These are phyloP conservation scores for Sternotherus odoratus DNA, from an alignment of 2,797 vertebrate species.

Conservation along the genomic window DNA sequence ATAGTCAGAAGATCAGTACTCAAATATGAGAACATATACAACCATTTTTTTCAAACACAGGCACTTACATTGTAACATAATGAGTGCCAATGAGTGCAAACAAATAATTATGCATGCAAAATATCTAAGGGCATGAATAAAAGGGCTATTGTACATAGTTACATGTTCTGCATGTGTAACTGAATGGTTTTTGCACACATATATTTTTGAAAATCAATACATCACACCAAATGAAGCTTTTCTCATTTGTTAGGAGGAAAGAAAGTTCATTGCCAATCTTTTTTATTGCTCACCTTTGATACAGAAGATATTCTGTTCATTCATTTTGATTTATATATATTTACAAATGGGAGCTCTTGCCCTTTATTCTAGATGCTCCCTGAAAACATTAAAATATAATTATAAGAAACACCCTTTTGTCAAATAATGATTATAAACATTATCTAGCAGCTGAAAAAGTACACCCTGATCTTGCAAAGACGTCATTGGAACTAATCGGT, in stretches of 20 bases:
- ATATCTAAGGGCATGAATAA: neutral
- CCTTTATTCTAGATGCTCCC: neutral
- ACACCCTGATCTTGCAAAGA: too few species aligned
- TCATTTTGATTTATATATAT: neutral
- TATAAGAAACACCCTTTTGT: neutral
- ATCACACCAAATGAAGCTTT: neutral
- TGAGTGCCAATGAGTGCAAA: neutral
- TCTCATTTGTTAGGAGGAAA: neutral
- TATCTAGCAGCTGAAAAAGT: too few species aligned
- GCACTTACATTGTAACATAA: neutral
- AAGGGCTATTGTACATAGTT: neutral
- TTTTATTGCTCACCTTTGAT: neutral
- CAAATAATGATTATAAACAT: too few species aligned
- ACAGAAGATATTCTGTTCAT: neutral
- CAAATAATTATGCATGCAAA: neutral
- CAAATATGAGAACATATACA: neutral
- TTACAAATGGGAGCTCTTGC: neutral
- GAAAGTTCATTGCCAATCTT: neutral
- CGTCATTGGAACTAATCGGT: too few species aligned
- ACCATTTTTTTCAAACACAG: neutral
- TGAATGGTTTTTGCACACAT: neutral
- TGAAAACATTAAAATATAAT: neutral
- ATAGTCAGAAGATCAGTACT: neutral
- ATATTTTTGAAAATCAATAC: neutral
- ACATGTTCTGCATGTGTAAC: neutral